Evolutionary conservation across 2,113 vertebrate species (phyloP), one percentile per base, ranked within the genome.

Genomic region (Cavia porcellus): DNA sequence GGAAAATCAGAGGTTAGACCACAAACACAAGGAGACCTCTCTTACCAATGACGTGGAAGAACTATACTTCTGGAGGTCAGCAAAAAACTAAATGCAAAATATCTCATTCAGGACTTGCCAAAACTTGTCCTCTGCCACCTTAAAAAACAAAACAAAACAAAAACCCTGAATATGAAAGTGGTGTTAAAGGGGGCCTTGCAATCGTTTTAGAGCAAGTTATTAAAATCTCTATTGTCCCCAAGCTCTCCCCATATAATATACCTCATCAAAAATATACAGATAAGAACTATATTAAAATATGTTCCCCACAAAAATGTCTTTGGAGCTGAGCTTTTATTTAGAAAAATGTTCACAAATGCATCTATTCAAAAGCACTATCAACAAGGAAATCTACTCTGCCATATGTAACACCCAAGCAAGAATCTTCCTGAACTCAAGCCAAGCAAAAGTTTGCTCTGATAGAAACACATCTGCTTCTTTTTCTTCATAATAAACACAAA

Each of bases 21-120:
- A 83, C 17, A 8, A 90, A 86, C 4, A 15, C 25, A 93, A 57
- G 13, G 35, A 90, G 52, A 80, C 22, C 7, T 87, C 77, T 64
- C 68, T 80, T 77, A 70, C 28, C n/a, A 80, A 47, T 11, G 70
- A 77, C 2, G 22, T 70, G 24, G 7, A 42, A 88, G n/a, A 82
- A 1, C 42, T 85, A 35, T n/a, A 81, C 47, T 28, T 86, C 57
- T 68, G 35, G 28, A 20, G 50, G 25, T 74, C 14, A 80, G 30
- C 55, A 91, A 64, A 95, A 62, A 91, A 80, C n/a, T 70, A 83
- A 72, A 47, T 38, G 14, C 81, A 79, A 93, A 90, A 90, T 17
- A 86, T 66, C 35, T n/a, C 11, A 86, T 62, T 80, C 62, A 74
- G n/a, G 47, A 80, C 45, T 59, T 85, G 55, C 25, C 72, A 64